A percentile compares a stretch with the other conserved stretches of the same genome.
phyloP scores from a whole-genome alignment of 2,888 invertebrate genomes.

The Epicampocera succincta region DNA sequence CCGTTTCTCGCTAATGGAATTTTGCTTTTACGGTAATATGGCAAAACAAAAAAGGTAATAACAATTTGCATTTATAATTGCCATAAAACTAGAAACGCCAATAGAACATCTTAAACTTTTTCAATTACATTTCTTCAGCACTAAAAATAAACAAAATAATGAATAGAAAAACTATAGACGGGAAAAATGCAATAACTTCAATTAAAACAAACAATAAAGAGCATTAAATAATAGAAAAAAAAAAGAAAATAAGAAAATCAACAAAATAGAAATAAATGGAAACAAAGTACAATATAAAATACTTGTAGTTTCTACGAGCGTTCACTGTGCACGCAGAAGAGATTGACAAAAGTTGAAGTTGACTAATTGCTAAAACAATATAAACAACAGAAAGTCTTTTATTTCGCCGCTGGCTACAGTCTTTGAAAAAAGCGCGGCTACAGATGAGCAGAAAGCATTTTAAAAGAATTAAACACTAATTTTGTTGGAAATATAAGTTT shows the following conservation, averaged over 20 bases:
- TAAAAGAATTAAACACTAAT: neutral
- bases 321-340: slow-evolving; percentile 27
- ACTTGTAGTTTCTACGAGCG: slow-evolving; percentile 17
- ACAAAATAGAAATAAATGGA: slow-evolving; percentile 17
- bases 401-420: neutral
- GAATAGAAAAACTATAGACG: slow-evolving; percentile 6
- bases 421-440: neutral
- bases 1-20: slow-evolving; percentile 12
- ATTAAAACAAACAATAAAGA: slow-evolving; percentile 66
- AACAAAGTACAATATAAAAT: slow-evolving; percentile 23
- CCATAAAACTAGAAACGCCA: slow-evolving; percentile 42
- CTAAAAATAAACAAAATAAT: slow-evolving; percentile 32
- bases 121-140: slow-evolving; percentile 59
- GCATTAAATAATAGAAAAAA: slow-evolving; percentile 15
- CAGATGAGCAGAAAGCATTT: too few relatives aligned
- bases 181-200: slow-evolving; percentile 59
- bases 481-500: too few relatives aligned
- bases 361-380: slow-evolving; percentile 68
- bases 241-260: neutral
- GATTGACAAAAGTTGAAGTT: slow-evolving; percentile 64
- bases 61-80: slow-evolving; percentile 50
- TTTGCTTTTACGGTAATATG: too few relatives aligned
- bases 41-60: slow-evolving; percentile 8
- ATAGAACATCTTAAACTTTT: slow-evolving; percentile 59
- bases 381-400: slow-evolving; percentile 33